Base-by-base conservation (phyloP, 2,113 vertebrate genomes). In the Morone saxatilis region DNA sequence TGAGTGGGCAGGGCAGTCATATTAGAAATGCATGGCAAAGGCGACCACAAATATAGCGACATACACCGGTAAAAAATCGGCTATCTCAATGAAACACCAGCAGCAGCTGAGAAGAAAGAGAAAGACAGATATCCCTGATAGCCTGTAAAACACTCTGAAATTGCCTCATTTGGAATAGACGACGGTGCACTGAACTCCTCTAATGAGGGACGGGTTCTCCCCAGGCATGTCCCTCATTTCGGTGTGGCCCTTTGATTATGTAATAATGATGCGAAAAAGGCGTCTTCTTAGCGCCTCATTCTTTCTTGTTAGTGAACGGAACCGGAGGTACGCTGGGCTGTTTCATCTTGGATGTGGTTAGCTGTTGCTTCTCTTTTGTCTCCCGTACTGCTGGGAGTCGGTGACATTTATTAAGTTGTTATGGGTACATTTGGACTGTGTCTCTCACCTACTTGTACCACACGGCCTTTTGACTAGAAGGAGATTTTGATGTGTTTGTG, bases 191-290 rank as follows among this genome's bases (percentile, higher is more conserved):
- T 84, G 78, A 78, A 78, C 81, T 81, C 65, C 70, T 81, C 71
- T 88, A 90, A 92, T 83, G 77, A 90, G 83, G 70, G 78, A 80
- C 51, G 13, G 80, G 31, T 77, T 85, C 80, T 90, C 63, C 77
- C 73, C 77, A 67, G 81, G 77, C 81, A 57, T 78, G 83, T 72
- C 86, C 81, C 88, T 86, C 72, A 38, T 72, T 84, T 85, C 57
- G 1, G 53, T 48, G 56, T 54, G 68, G 56, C 83, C 74, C 82
- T 89, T 92, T 88, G 87, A 90, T 89, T 92, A 73, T 81, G 73
- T 82, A 80, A 91, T 89, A 81, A 84, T 68, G 78, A 91, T 73
- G 73, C 66, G 20, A 80, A 83, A 75, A 81, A 86, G 84, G 81
- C 41, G n/a, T 81, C 80, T 81, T 76, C 75, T 43, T 41, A 19